These are phyloP conservation scores for Lepeophtheirus nordmannii DNA, from an alignment of 2,888 invertebrate genomes.

Conservation along the genomic window DNA sequence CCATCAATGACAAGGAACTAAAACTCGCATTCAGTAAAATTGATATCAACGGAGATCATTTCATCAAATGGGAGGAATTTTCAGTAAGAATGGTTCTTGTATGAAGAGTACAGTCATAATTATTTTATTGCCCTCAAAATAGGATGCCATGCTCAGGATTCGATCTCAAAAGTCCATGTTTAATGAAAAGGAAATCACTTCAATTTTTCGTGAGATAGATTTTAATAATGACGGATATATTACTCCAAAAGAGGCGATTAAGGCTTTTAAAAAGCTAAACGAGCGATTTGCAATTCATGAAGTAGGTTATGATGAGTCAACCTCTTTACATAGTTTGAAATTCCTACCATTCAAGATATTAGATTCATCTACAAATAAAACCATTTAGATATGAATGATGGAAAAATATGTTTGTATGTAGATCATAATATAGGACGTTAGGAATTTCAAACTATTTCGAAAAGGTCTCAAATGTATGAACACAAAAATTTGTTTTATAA, in stretches of 20 bases:
- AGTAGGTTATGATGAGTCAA: not conserved
- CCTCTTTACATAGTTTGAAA: no score
- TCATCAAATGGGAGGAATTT: conserved; percentile 17
- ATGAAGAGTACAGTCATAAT: not conserved
- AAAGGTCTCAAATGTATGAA: no score
- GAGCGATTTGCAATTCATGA: not conserved
- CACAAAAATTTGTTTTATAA: no score
- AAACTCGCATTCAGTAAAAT: conserved; percentile 4
- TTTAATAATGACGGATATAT: conserved; percentile 11
- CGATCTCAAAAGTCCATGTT: not conserved
- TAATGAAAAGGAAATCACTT: conserved; percentile 7
- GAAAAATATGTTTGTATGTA: no score
- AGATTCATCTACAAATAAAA: no score
- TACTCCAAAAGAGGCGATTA: conserved; percentile 8
- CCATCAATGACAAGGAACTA: not conserved
- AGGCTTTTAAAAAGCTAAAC: conserved; percentile 6
- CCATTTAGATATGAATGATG: no score
- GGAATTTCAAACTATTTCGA: no score
- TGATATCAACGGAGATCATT: not conserved
- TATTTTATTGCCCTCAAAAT: not conserved
- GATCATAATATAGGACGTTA: no score
- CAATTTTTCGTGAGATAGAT: conserved; percentile 5
- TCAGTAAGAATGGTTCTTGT: not conserved
- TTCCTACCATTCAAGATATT: no score
- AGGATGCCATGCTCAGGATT: no score